These are phyloP conservation scores for Taeniopygia guttata DNA, from an alignment of 2,797 vertebrate species.

Conservation along the genomic window DNA sequence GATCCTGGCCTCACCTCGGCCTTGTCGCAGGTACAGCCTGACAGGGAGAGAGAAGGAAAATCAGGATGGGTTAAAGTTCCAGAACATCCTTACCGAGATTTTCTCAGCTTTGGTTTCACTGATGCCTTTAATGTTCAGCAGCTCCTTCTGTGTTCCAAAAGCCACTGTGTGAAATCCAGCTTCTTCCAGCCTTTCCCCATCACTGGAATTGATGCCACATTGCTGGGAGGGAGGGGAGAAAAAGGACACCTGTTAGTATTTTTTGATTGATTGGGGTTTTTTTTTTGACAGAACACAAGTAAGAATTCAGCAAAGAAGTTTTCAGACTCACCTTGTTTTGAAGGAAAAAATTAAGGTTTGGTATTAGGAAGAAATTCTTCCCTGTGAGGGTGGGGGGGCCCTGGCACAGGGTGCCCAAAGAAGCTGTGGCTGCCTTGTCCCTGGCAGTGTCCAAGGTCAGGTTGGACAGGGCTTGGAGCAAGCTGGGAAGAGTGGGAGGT, in stretches of 20 bases:
- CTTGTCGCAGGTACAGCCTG: background rate
- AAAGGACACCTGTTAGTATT: background rate
- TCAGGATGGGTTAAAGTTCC: background rate
- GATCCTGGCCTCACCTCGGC: background rate
- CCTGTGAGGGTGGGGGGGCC: background rate
- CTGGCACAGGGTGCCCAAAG: background rate
- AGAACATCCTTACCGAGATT: background rate
- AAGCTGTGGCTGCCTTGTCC: background rate
- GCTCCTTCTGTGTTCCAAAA: background rate
- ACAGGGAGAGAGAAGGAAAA: background rate
- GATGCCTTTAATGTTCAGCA: background rate
- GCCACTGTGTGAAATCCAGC: background rate
- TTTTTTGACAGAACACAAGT: background rate
- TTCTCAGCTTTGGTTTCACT: background rate
- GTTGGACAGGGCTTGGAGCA: background rate
- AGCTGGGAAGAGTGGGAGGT: background rate
- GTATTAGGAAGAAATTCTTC: background rate
- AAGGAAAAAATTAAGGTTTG: background rate
- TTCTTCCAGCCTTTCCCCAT: background rate
- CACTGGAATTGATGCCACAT: background rate
- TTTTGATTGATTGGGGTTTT: background rate
- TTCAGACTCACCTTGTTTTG: background rate
- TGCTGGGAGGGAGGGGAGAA: background rate
- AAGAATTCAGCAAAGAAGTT: background rate
- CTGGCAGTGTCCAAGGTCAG: too few species aligned